phyloP scores from a whole-genome alignment of 2,797 vertebrate genomes.

The Lagorchestes hirsutus region DNA sequence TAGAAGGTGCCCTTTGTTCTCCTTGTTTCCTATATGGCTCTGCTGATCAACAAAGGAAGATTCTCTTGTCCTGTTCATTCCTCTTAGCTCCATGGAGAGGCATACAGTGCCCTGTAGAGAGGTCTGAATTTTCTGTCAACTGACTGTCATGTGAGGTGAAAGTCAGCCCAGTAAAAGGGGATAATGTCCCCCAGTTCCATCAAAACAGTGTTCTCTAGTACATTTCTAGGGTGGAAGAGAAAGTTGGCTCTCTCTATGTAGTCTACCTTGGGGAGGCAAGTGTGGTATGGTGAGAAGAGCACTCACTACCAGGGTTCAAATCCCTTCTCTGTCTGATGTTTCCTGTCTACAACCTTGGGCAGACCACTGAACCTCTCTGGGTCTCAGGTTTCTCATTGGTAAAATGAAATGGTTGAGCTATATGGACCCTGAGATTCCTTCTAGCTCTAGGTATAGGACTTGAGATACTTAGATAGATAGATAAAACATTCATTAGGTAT shows the following conservation, averaged over 20 bases:
- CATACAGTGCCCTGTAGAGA: not conserved
- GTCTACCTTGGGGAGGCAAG: not conserved
- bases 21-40: not conserved
- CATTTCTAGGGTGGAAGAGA: not conserved
- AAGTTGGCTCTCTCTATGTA: not conserved
- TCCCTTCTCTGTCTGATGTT: not conserved
- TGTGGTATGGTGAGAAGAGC: not conserved
- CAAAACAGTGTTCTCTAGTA: not conserved
- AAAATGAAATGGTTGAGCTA: not conserved
- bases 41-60: not conserved
- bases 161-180: not conserved
- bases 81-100: not conserved
- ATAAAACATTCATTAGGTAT: not conserved
- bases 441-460: not conserved
- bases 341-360: not conserved
- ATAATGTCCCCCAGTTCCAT: not conserved
- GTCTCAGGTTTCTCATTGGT: not conserved
- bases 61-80: not conserved
- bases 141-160: not conserved
- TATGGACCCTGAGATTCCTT: not conserved
- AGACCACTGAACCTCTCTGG: not conserved
- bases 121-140: rapidly evolving
- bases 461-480: not conserved
- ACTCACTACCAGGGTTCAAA: not conserved
- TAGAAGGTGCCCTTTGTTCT: not conserved